Percentiles rank a stretch among this genome's conserved stretches.
phyloP scores from a whole-genome alignment of 1,140 invertebrate species.

The Vanessa tameamea region DNA sequence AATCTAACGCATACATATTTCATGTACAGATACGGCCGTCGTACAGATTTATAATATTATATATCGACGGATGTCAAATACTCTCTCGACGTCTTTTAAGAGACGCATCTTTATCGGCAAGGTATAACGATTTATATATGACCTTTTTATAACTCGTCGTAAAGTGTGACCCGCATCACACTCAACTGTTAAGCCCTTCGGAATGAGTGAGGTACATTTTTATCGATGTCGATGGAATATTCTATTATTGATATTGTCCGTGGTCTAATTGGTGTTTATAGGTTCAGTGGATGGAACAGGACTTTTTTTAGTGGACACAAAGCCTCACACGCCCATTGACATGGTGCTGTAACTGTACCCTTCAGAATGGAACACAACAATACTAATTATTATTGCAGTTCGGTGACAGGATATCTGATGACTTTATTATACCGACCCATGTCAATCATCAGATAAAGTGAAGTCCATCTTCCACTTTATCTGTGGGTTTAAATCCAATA shows the following conservation, averaged over 20 bases:
- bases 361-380: too few species aligned
- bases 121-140: background rate
- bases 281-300: background rate
- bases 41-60: background rate
- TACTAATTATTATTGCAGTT: too few species aligned
- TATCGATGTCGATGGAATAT: background rate
- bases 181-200: slow-evolving; percentile 3
- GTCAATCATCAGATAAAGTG: too few species aligned
- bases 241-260: background rate
- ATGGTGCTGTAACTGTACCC: too few species aligned
- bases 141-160: slow-evolving; percentile 8
- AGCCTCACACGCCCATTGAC: too few species aligned
- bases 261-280: background rate
- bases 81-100: background rate
- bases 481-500: too few species aligned
- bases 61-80: background rate
- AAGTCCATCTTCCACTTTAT: too few species aligned
- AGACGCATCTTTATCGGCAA: background rate
- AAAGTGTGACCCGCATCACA: slow-evolving; percentile 3
- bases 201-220: background rate
- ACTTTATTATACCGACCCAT: too few species aligned
- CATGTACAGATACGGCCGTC: background rate
- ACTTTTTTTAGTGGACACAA: too few species aligned
- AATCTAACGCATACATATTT: background rate
- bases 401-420: too few species aligned